A percentile compares a stretch with the other conserved stretches of the same genome.
Conservation (phyloP, 2,797 vertebrate species). For the Sternarchorhynchus goeldii region DNA sequence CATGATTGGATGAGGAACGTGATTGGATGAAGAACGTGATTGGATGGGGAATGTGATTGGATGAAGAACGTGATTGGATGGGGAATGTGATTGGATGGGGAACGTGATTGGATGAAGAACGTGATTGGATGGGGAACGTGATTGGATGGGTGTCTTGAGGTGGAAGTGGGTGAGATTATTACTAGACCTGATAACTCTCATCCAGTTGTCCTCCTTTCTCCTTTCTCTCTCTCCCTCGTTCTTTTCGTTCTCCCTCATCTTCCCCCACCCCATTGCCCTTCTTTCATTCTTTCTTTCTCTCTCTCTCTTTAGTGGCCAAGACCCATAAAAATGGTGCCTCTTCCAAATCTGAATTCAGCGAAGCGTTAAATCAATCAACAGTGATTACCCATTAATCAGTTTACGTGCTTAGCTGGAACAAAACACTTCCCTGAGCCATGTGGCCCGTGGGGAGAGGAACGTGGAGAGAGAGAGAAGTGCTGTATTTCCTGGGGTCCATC, state of each 20-base stretch:
- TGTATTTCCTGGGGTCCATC: background rate
- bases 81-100: too few species aligned
- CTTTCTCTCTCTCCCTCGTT: slow-evolving; percentile 13
- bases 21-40: too few species aligned
- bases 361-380: slow-evolving; percentile 56
- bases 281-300: background rate
- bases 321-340: slow-evolving; percentile 52
- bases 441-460: slow-evolving; percentile 40
- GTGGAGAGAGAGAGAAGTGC: background rate
- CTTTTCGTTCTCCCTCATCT: background rate
- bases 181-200: too few species aligned
- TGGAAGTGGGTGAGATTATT: too few species aligned
- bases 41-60: too few species aligned
- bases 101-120: too few species aligned
- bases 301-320: slow-evolving; percentile 9
- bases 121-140: too few species aligned
- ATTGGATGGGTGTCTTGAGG: too few species aligned
- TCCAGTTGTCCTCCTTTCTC: background rate
- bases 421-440: slow-evolving; percentile 43
- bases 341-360: slow-evolving; percentile 60
- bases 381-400: slow-evolving; percentile 66
- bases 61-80: too few species aligned
- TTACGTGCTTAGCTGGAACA: slow-evolving; percentile 54
- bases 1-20: too few species aligned
- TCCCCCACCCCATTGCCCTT: background rate